These are phyloP conservation scores for Scortum barcoo DNA, from an alignment of 2,113 vertebrate species.

Conservation along the genomic window DNA sequence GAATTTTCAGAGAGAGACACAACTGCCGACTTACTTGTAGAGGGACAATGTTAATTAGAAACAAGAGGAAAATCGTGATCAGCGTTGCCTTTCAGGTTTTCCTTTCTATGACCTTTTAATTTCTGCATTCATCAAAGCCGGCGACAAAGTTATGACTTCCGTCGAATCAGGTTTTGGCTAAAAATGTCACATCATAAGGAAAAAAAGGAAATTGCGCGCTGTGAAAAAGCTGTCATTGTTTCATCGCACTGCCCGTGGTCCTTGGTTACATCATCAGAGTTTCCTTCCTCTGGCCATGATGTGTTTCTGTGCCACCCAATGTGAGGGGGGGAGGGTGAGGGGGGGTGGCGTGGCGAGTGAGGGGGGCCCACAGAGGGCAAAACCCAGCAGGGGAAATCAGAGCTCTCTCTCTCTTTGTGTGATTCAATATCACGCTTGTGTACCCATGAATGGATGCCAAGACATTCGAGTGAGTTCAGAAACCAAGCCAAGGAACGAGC, in stretches of 20 bases:
- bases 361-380: constrained; percentile 66
- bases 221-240: constrained; percentile 16
- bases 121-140: constrained; percentile 6
- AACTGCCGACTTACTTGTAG: neutral
- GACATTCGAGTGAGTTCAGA: constrained; percentile 66
- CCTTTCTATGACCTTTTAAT: constrained; percentile 5
- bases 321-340: constrained; percentile 39
- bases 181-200: neutral
- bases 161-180: neutral
- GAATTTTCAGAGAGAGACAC: neutral
- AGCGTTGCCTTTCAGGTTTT: neutral
- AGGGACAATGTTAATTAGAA: neutral
- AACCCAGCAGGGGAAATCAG: constrained; percentile 74
- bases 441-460: constrained; percentile 74
- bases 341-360: constrained; percentile 26
- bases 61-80: neutral
- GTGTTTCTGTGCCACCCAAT: constrained; percentile 64
- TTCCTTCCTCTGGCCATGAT: constrained; percentile 62
- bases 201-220: neutral
- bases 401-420: constrained; percentile 73
- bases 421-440: constrained; percentile 80
- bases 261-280: constrained; percentile 58
- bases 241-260: neutral
- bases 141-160: neutral
- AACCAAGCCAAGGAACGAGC: constrained; percentile 65